Base-by-base conservation (phyloP, 2,113 vertebrate genomes). In the Zapornia atra region DNA sequence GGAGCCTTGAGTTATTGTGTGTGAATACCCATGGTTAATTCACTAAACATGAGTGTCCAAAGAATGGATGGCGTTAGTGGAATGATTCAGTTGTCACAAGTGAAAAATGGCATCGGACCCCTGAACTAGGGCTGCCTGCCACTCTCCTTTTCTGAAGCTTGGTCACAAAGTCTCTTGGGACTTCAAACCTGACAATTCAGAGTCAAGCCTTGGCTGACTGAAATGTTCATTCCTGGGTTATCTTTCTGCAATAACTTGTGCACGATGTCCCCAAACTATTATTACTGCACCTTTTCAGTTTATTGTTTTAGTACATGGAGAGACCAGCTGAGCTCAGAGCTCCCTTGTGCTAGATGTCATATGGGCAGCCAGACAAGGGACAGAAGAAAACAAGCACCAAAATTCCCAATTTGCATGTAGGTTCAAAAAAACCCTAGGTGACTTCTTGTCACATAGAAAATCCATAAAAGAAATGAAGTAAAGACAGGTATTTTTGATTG, bases 341-440 rank as follows among this genome's bases (percentile, higher is more conserved):
- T 86, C 72, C n/a, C 25, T 59, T 9, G 1, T 70, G 56, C 64
- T 22, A 66, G n/a, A 48, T 5, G 5, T 0, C 0, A 34, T 21
- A 18, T 5, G 24, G 33, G 33, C 4, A 60, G 38, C 19, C 66
- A 83, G 64, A n/a, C 4, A 56, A 88, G 78, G 38, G 51, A 28
- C 19, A 90, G 77, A 48, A 81, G 40, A 73, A 91, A 90, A 42
- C 0, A 88, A 86, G 66, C 11, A 46, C 25, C 34, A 3, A 42
- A 66, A 68, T 48, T 94, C 34, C 57, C 53, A 57, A 71, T 83
- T 86, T 66, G 64, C 8, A 59, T 33, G 31, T 38, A 56, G 20
- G 34, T 84, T 68, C 17, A 73, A 56, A 82, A 57, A 77, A 95
- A 64, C 18, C 15, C 44, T 60, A 10, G 5, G 1, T 36, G 38